Conservation (phyloP, 2,113 vertebrate species). For the Carlito syrichta region DNA sequence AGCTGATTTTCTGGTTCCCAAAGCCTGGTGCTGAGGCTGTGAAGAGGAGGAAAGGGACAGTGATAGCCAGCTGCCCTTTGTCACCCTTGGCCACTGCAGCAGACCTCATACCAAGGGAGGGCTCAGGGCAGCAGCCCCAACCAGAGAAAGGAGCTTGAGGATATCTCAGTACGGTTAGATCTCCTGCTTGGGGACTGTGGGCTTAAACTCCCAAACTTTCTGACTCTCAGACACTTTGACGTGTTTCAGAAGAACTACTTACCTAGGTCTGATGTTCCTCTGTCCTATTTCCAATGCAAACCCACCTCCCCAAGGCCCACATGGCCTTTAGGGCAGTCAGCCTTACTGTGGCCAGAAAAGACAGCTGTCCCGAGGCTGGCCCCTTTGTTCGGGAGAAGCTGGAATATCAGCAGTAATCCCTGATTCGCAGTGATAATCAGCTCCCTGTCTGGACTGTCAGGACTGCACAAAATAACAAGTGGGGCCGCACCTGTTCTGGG, state of each 20-base stretch:
- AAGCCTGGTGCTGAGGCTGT: not conserved
- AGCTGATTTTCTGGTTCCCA: not conserved
- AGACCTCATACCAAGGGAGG: not conserved
- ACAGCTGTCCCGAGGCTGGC: conserved; percentile 59
- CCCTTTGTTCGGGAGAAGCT: conserved; percentile 68
- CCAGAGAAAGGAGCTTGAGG: not conserved
- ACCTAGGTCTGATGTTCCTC: conserved; percentile 34
- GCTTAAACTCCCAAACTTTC: not conserved
- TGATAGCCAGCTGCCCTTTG: not conserved
- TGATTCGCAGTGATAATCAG: conserved; percentile 66
- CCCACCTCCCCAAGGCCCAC: conserved; percentile 67
- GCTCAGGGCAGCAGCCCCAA: not conserved
- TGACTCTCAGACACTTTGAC: conserved; percentile 1
- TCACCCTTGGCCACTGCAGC: not conserved
- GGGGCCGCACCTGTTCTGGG: conserved; percentile 65
- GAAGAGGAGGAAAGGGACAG: not conserved
- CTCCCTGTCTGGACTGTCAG: conserved; percentile 61
- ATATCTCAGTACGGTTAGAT: not conserved
- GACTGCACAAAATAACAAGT: conserved; percentile 68
- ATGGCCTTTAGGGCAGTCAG: conserved; percentile 33
- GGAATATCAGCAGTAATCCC: conserved; percentile 71
- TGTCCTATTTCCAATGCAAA: conserved; percentile 67
- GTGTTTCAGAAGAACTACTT: not conserved
- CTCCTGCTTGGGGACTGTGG: not conserved
- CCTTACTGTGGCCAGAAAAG: conserved; percentile 40